A percentile compares a stretch with the other conserved stretches of the same genome.
These are phyloP conservation scores for Acronicta psi DNA, from an alignment of 2,888 invertebrate genomes.

Conservation along the genomic window DNA sequence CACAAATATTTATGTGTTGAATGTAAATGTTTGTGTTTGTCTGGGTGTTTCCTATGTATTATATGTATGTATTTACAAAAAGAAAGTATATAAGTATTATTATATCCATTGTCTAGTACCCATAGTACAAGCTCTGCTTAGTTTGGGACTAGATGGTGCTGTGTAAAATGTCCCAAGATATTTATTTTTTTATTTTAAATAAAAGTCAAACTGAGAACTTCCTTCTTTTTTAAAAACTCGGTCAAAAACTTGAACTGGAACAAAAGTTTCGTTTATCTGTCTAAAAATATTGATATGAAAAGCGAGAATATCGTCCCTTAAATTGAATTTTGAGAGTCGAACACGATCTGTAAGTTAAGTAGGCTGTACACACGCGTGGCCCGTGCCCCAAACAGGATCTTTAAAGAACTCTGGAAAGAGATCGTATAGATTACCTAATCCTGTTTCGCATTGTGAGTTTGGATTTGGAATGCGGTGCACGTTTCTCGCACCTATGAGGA, in stretches of 20 bases:
- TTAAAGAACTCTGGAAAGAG: constrained; percentile 46
- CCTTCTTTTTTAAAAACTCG: neutral
- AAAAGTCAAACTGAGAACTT: too few species aligned
- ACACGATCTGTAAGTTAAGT: constrained; percentile 24
- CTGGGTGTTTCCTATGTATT: too few species aligned
- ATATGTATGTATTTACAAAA: too few species aligned
- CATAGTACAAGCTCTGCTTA: too few species aligned
- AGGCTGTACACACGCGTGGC: constrained; percentile 40
- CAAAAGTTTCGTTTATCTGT: neutral
- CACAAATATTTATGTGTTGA: too few species aligned
- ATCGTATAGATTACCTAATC: constrained; percentile 65
- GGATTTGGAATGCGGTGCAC: constrained; percentile 46
- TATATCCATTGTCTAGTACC: too few species aligned
- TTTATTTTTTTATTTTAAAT: too few species aligned
- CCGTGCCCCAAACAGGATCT: constrained; percentile 25
- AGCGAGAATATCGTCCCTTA: constrained; percentile 3
- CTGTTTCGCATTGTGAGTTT: constrained; percentile 58
- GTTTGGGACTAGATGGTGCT: too few species aligned
- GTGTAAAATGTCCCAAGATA: too few species aligned
- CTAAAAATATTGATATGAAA: constrained; percentile 1
- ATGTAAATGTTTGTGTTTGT: too few species aligned
- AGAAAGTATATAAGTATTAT: too few species aligned
- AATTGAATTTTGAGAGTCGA: constrained; percentile 33
- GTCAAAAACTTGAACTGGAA: neutral
- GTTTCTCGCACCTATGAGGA: constrained; percentile 38